Base-by-base conservation (phyloP, 2,888 invertebrate species). In the Philereme vetulata region DNA sequence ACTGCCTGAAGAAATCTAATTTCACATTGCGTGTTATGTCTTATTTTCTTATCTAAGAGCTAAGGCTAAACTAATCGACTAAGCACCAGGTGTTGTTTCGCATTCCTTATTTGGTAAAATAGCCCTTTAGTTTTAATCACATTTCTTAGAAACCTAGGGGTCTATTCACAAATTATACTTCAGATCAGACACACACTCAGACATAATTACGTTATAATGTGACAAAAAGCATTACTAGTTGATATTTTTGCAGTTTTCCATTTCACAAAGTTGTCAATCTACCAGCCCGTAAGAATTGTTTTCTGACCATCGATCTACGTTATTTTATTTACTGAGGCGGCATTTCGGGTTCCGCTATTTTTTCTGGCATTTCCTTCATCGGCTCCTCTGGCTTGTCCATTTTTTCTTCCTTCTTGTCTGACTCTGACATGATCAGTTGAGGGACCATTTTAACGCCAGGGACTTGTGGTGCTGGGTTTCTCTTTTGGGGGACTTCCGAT, bases 101-200 rank as follows among this genome's bases (percentile, higher is more conserved):
- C 73, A 70, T 76, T 76, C 79, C 79, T 84, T 86, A 86, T 90
- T 90, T 90, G 90, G 90, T 89, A 82, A 83, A 82, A 81, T 84
- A 88, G 88, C 87, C 82, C 77, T 78, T 75, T 47, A 64, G 65
- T 65, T 68, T 66, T 67, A 68, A 66, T 69, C 66, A 64, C 68
- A 68, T 68, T 64, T 67, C 57, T 38, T 63, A 60, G 56, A 68
- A 67, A 60, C 44, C 57, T 49, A 60, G 57, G 52, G 57, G 52
- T 64, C 51, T 61, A 57, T 60, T 55, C 52, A 56, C 50, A 53
- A 55, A 64, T 56, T 60, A 4, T 35, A 52, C 44, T 59, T 34
- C 51, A 35, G 46, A 62, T 64, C 66, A 67, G 68, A 59, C 59
- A 52, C 60, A 60, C 67, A 58, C 61, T 69, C 65, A 58, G 60